These are phyloP conservation scores for Leontopithecus rosalia DNA, from an alignment of 2,797 vertebrate genomes.

Conservation along the genomic window DNA sequence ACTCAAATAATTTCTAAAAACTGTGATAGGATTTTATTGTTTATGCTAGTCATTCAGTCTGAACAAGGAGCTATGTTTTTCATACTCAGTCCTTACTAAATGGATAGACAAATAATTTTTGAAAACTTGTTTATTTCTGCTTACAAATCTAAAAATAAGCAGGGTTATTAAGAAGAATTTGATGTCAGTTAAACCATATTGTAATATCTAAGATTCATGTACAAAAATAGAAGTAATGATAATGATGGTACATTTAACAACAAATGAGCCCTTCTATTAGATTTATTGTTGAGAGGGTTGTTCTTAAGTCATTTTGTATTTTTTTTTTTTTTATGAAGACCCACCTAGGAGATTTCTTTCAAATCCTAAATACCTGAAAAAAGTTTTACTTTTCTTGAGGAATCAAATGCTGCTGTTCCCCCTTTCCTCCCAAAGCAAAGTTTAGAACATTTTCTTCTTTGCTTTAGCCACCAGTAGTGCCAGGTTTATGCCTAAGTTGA, in stretches of 20 bases:
- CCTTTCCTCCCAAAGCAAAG: neutral
- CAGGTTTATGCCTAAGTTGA: neutral
- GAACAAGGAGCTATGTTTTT: neutral
- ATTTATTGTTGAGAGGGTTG: neutral
- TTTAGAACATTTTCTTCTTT: neutral
- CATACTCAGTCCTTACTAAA: neutral
- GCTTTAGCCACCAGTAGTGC: neutral
- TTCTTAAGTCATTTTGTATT: neutral
- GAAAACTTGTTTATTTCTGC: conserved; percentile 22
- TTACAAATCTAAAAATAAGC: neutral
- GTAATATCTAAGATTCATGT: neutral
- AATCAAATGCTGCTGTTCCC: neutral
- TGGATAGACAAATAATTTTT: neutral
- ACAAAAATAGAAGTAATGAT: neutral
- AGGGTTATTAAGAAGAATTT: neutral
- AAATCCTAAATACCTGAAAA: neutral
- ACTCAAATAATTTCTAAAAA: neutral
- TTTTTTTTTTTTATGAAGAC: neutral
- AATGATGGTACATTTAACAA: neutral
- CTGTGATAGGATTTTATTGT: neutral
- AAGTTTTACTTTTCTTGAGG: neutral
- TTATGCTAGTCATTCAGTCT: neutral
- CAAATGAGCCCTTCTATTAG: neutral
- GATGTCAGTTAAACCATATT: neutral
- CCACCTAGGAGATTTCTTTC: neutral